Evolutionary conservation across 2,113 vertebrate species (phyloP), one percentile per base, ranked within the genome.

Genomic region (Anthoscopus minutus): DNA sequence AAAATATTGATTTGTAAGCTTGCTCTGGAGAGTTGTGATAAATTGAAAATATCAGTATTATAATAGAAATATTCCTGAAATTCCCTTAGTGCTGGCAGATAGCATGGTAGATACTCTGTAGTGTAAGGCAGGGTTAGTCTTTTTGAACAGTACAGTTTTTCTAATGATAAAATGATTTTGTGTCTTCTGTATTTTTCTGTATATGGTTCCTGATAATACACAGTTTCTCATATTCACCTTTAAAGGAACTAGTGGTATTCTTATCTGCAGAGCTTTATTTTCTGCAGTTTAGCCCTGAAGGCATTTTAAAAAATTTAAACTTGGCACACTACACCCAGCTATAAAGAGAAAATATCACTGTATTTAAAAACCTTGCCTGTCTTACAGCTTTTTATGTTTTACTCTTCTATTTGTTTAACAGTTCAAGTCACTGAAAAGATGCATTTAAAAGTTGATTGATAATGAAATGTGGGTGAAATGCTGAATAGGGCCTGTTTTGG

Each of bases 241-340:
- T 78, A 62, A 64, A 90, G 31, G 42, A 74, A 19, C 20, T 47
- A 25, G 33, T 30, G 35, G 22, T 54, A 45, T 90, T 90, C 47
- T 86, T 7, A 16, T 86, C 60, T 86, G 58, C 79, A 66, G 73
- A 92, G 24, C 42, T 94, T 20, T 57, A 2, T 80, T 81, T 92
- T 65, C 66, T 61, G 88, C 61, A 81, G 15, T 74, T 79, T 67
- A 87, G 35, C 61, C 78, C 70, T 79, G 57, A 74, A 96, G 84
- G 65, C 89, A 89, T 91, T 93, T 95, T 35, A 58, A 89, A 89
- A 94, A 86, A n/a, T n/a, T n/a, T 84, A 66, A 94, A 80, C 62
- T 77, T 88, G 74, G 70, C 79, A 82, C 3, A 1, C n/a, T 89
- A 31, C 7, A 62, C 22, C 2, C 17, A 42, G 30, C 42, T 94